Percentiles rank a stretch among this genome's conserved stretches.
These are phyloP conservation scores for Charadrius vociferus DNA, from an alignment of 2,113 vertebrate species.

Conservation along the genomic window DNA sequence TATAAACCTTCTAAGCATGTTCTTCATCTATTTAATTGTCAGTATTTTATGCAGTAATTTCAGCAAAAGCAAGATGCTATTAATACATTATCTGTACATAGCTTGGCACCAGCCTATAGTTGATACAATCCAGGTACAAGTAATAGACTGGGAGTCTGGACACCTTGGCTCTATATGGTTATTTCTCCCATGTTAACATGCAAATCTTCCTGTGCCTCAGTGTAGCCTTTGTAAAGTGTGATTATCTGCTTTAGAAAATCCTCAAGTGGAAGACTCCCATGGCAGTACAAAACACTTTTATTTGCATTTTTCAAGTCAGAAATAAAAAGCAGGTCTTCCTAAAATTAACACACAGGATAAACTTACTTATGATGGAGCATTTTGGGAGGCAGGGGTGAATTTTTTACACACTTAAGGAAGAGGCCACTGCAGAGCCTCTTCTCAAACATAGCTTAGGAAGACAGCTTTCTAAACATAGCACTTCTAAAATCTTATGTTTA, in stretches of 20 bases:
- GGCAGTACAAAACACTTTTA: neutral
- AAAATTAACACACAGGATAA: neutral
- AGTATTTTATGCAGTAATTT: neutral
- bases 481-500: neutral
- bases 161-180: neutral
- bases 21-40: neutral
- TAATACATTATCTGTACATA: neutral
- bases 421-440: neutral
- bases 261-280: neutral
- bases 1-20: neutral
- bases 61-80: neutral
- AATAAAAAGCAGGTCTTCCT: neutral
- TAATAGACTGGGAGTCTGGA: neutral
- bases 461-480: neutral
- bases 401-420: neutral
- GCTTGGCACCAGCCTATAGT: neutral
- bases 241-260: neutral
- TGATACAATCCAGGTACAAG: neutral
- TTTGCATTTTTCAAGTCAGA: neutral
- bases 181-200: neutral
- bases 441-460: neutral
- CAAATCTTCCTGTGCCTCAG: neutral
- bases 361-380: neutral
- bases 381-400: neutral
- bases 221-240: neutral